Percentiles rank a stretch among this genome's conserved stretches.
These are phyloP conservation scores for Proctacanthus coquilletti DNA, from an alignment of 1,140 invertebrate species.

Conservation along the genomic window DNA sequence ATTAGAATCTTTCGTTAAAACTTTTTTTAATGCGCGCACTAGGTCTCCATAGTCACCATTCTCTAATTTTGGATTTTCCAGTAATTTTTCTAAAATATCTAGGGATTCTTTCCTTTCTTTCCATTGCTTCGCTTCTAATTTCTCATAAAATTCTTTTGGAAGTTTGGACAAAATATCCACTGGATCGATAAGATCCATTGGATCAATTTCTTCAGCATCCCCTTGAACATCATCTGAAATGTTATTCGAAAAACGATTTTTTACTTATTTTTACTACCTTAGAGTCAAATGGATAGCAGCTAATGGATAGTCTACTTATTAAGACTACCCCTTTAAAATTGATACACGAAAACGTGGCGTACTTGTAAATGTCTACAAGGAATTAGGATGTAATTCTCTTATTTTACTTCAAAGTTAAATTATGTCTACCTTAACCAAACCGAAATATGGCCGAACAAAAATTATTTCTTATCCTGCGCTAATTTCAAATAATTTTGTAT, in stretches of 20 bases:
- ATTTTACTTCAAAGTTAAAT: too few relatives aligned
- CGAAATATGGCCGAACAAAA: too few relatives aligned
- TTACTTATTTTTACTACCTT: not conserved
- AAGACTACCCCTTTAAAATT: not conserved
- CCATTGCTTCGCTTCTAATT: constrained; percentile 95
- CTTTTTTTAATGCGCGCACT: constrained; percentile 76
- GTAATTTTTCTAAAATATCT: constrained; percentile 59
- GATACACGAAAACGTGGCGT: not conserved
- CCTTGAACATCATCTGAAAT: constrained; percentile 38
- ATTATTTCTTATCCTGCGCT: too few relatives aligned
- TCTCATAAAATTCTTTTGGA: constrained; percentile 92
- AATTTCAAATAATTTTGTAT: too few relatives aligned
- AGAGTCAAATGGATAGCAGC: not conserved
- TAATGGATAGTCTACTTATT: not conserved
- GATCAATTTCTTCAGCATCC: constrained; percentile 61
- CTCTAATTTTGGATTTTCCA: constrained; percentile 72
- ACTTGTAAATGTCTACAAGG: too few relatives aligned
- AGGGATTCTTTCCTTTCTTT: constrained; percentile 87
- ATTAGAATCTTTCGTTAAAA: constrained; percentile 89
- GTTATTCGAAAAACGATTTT: too few relatives aligned
- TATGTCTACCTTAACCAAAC: too few relatives aligned
- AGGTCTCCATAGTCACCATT: constrained; percentile 86
- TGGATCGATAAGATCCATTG: constrained; percentile 78
- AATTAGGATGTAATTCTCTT: too few relatives aligned
- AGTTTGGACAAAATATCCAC: constrained; percentile 86